phyloP scores from a whole-genome alignment of 1,140 invertebrate species.

The Anastrepha obliqua region DNA sequence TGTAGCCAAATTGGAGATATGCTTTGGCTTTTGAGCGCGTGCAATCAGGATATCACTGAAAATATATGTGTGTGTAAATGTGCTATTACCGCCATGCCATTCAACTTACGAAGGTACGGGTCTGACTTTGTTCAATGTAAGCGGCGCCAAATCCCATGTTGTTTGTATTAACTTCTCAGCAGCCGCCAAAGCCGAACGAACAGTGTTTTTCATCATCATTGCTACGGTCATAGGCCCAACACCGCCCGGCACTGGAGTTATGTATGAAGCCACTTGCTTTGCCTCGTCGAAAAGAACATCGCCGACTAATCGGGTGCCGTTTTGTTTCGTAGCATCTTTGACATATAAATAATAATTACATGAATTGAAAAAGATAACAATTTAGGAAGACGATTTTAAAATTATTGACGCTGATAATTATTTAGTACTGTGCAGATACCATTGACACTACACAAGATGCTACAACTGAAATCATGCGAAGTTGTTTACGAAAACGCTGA shows the following conservation, averaged over 20 bases:
- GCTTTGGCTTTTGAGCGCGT: slow-evolving; percentile 89
- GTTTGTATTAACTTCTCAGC: slow-evolving; percentile 76
- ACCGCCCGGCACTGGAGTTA: slow-evolving; percentile 98
- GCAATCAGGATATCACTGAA: slow-evolving; percentile 92
- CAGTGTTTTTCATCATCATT: slow-evolving; percentile 97
- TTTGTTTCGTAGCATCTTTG: slow-evolving; percentile 88
- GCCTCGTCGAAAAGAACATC: slow-evolving; percentile 94
- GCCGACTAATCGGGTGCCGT: slow-evolving; percentile 91
- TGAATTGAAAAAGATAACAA: not conserved
- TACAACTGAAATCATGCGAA: not conserved
- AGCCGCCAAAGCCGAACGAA: slow-evolving; percentile 84
- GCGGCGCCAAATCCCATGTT: slow-evolving; percentile 80
- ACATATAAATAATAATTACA: not conserved
- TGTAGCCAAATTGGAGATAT: slow-evolving; percentile 84
- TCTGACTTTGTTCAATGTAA: slow-evolving; percentile 78
- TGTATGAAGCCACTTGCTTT: slow-evolving; percentile 85
- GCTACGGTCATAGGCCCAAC: slow-evolving; percentile 99
- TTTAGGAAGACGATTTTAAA: too few relatives aligned
- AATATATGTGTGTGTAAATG: not conserved
- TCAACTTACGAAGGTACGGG: slow-evolving; percentile 83
- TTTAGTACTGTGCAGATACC: too few relatives aligned
- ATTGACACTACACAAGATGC: not conserved
- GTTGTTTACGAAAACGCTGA: not conserved
- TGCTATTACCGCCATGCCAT: not conserved
- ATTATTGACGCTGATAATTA: too few relatives aligned